phyloP scores from a whole-genome alignment of 2,888 invertebrate genomes.

The Biston stratarius region DNA sequence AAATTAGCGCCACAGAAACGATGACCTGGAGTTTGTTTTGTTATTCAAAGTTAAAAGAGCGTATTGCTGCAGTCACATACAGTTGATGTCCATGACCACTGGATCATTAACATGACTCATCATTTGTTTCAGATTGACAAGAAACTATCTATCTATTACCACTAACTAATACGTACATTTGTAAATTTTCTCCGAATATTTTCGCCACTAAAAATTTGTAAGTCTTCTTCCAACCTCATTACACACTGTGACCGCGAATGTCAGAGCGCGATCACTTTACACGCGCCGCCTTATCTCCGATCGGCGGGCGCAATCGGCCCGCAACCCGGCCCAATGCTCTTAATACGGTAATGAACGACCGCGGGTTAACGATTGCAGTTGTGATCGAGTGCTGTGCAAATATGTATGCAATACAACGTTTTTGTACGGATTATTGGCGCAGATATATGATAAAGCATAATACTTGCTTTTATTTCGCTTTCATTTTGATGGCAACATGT shows the following conservation, averaged over 20 bases:
- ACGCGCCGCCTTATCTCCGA: constrained; percentile 63
- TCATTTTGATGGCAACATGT: not conserved
- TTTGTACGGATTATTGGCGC: constrained; percentile 27
- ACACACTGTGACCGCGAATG: constrained; percentile 54
- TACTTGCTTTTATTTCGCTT: not conserved
- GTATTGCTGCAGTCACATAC: too few species aligned
- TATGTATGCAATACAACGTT: constrained; percentile 21
- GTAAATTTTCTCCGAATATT: too few species aligned
- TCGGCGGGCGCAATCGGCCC: constrained; percentile 57
- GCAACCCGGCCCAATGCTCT: constrained; percentile 46
- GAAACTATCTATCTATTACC: too few species aligned
- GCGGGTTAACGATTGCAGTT: constrained; percentile 32
- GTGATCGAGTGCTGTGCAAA: constrained; percentile 44
- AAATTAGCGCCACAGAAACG: too few species aligned
- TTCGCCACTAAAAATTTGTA: constrained; percentile 8
- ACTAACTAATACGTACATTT: too few species aligned
- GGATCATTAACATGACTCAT: too few species aligned
- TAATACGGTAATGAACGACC: constrained; percentile 57
- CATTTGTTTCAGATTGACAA: too few species aligned
- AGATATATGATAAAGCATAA: not conserved
- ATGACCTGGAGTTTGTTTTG: too few species aligned
- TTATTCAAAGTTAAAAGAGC: too few species aligned
- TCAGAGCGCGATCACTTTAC: constrained; percentile 65
- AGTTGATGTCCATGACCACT: too few species aligned
- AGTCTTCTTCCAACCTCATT: not conserved